A percentile compares a stretch with the other conserved stretches of the same genome.
phyloP scores from a whole-genome alignment of 2,797 vertebrate genomes.

The Lophius americanus region DNA sequence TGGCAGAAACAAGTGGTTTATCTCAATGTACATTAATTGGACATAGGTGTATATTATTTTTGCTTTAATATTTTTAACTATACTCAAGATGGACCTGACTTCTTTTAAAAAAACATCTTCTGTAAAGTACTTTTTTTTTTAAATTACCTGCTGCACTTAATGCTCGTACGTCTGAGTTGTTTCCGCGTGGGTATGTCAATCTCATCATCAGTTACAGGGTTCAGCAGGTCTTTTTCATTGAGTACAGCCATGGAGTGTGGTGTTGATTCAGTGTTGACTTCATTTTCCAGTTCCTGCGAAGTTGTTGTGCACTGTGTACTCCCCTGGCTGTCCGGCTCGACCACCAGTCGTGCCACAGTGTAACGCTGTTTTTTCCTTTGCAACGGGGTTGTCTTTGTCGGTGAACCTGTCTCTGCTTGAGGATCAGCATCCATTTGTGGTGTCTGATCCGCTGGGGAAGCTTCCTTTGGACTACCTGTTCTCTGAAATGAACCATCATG shows the following conservation, averaged over 20 bases:
- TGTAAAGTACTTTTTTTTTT: not conserved
- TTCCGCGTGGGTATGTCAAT: constrained; percentile 10
- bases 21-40: too few relatives aligned
- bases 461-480: constrained; percentile 62
- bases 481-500: constrained; percentile 28
- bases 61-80: too few relatives aligned
- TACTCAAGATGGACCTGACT: too few relatives aligned
- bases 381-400: not conserved
- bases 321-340: constrained; percentile 75
- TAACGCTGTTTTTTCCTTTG: not conserved
- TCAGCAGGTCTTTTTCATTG: constrained; percentile 1
- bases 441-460: constrained; percentile 52
- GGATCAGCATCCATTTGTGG: constrained; percentile 15
- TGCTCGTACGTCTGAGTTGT: not conserved
- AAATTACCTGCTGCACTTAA: constrained; percentile 7
- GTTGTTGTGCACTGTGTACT: constrained; percentile 20
- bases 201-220: constrained; percentile 5
- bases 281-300: constrained; percentile 27
- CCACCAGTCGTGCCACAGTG: constrained; percentile 72
- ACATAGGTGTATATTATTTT: too few relatives aligned
- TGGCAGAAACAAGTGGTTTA: too few relatives aligned
- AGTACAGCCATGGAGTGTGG: not conserved
- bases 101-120: too few relatives aligned
- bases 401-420: constrained; percentile 11
- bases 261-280: constrained; percentile 10